Percentiles rank a stretch among this genome's conserved stretches.
Evolutionary conservation across 2,888 invertebrate species (phyloP).

Genomic region (Nomada ferruginata): DNA sequence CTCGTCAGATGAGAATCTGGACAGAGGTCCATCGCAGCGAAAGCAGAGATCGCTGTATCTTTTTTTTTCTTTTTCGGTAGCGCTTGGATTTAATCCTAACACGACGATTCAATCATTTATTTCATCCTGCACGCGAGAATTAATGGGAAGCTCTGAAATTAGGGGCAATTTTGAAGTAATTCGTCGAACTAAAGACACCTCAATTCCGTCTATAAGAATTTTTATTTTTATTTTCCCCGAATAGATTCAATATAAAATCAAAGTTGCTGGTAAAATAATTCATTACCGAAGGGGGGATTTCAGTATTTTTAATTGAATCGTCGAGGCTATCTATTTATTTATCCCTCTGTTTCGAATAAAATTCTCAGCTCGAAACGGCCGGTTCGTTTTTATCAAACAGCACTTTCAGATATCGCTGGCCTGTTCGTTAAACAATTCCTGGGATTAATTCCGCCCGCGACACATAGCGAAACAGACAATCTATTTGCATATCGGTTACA

Average conservation of each 20-base stretch:
- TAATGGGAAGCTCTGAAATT: too few species aligned
- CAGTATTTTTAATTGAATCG: too few species aligned
- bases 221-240: neutral
- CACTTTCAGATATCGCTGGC: neutral
- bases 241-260: too few species aligned
- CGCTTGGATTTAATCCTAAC: neutral
- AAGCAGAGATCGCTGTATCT: conserved; percentile 38
- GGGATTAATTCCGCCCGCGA: conserved; percentile 54
- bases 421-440: conserved; percentile 52
- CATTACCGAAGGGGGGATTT: too few species aligned
- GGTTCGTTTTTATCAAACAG: conserved; percentile 27
- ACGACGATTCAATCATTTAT: neutral
- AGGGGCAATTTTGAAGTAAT: too few species aligned
- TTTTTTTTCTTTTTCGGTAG: conserved; percentile 6
- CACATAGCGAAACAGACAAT: conserved; percentile 52
- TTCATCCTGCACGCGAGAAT: neutral
- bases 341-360: neutral
- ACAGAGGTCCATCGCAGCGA: conserved; percentile 22
- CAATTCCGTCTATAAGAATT: neutral
- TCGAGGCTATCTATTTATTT: neutral
- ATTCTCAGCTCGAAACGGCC: neutral
- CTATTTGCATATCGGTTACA: conserved; percentile 61
- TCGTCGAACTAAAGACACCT: too few species aligned
- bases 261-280: too few species aligned
- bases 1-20: conserved; percentile 57